Base-by-base conservation (phyloP, 2,888 invertebrate species). In the Baronia brevicornis region DNA sequence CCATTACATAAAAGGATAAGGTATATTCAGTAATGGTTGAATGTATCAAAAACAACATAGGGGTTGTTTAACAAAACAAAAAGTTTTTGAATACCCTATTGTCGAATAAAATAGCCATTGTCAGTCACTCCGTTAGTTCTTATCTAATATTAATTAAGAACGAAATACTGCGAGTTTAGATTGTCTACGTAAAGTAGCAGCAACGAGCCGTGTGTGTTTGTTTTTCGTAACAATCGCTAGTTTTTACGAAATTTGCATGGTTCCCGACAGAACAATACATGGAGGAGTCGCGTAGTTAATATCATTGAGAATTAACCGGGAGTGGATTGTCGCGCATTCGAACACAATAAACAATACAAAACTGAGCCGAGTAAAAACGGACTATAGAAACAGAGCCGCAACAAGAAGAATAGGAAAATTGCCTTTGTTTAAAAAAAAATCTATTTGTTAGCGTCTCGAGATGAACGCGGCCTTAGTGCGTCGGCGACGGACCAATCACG, bases 351-450 rank as follows among this genome's bases (percentile, higher is more conserved):
- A 82, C 80, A 82, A 84, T 80, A 79, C 80, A 73, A 79, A 82
- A 79, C 74, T 70, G 60, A 54, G 55, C 57, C 55, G 56, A 67
- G 65, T 72, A 79, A 80, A 79, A 84, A 80, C 79, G 70, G 79
- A 78, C 80, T 75, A 73, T 71, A 70, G 60, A 69, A 77, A 77
- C 75, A 58, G 60, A 65, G 63, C 58, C 54, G 57, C 77, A 84
- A 82, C 78, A 82, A 80, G 79, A 82, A 84, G 75, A 79, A 80
- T 84, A 82, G 84, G 79, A 84, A 84, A 84, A 82, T 84, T 80
- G 73, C 77, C 79, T 79, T 80, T 77, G 78, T 80, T 78, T 75
- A 77, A 80, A 82, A 54, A 33, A 80, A 82, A 80, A 80, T 77
- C 77, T 80, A 79, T 80, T 80, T 77, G 80, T 78, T 75, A 68